A percentile compares a stretch with the other conserved stretches of the same genome.
phyloP scores from a whole-genome alignment of 2,797 vertebrate species.

The Echeneis naucrates region DNA sequence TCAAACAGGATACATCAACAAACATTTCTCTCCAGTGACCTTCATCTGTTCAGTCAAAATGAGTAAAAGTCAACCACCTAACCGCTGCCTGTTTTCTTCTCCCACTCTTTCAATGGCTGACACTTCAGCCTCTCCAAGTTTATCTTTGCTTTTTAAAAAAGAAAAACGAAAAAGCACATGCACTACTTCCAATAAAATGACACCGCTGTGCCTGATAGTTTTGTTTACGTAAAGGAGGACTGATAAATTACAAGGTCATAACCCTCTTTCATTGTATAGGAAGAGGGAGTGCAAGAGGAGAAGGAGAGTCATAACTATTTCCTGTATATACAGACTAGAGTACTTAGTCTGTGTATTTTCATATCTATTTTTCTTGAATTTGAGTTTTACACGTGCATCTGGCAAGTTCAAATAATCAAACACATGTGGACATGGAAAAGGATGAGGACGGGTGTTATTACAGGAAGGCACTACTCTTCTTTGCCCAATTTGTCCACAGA shows the following conservation, averaged over 20 bases:
- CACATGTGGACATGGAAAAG: neutral
- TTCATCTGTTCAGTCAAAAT: slow-evolving; percentile 65
- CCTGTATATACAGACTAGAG: neutral
- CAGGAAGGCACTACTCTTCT: neutral
- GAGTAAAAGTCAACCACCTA: slow-evolving; percentile 61
- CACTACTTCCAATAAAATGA: slow-evolving; percentile 34
- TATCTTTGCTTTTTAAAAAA: too few species aligned
- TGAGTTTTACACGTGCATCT: slow-evolving; percentile 16
- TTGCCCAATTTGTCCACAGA: slow-evolving; percentile 2
- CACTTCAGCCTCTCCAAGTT: slow-evolving; percentile 37
- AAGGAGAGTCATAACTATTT: slow-evolving; percentile 1
- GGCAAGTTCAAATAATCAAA: neutral
- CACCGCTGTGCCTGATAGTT: slow-evolving; percentile 40
- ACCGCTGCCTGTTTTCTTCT: slow-evolving; percentile 24
- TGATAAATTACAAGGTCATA: neutral
- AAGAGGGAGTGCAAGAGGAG: neutral
- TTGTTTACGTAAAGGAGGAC: slow-evolving; percentile 21
- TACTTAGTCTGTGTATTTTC: neutral
- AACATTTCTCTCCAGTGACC: slow-evolving; percentile 62
- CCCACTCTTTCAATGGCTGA: slow-evolving; percentile 33
- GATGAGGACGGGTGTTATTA: neutral
- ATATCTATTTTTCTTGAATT: neutral
- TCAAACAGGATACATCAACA: slow-evolving; percentile 67
- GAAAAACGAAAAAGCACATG: slow-evolving; percentile 41
- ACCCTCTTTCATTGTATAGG: slow-evolving; percentile 2